Base-by-base conservation (phyloP, 2,888 invertebrate species). In the Scaptomyza flava region DNA sequence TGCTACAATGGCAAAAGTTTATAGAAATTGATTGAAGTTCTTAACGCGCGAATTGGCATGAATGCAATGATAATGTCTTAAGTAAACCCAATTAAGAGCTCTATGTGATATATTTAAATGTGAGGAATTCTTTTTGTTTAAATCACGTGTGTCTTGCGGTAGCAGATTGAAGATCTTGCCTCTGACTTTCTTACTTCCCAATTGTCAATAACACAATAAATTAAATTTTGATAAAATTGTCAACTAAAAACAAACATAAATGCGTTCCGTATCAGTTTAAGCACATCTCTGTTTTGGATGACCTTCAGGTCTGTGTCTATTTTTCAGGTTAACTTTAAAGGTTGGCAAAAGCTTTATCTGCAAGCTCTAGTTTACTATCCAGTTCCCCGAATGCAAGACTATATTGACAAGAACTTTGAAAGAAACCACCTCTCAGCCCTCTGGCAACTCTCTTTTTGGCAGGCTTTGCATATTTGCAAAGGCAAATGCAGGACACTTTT, bases 361-460 rank as follows among this genome's bases (percentile, higher is more conserved):
- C 51, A 34, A 30, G 65, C 48, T 66, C 59, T 41, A 62, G 63
- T 60, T 34, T 50, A 34, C 20, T 20, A n/a, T 59, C 34, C 46
- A 43, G 61, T 46, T 14, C 23, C 17, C n/a, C 43, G 8, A 33
- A 34, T 56, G 42, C 60, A 23, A 20, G 12, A 33, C n/a, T 52
- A 61, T 69, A 63, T 84, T 83, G 85, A 87, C 84, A 83, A 46
- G 72, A 71, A 63, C 81, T 81, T 63, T 54, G 58, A 78, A 68
- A 65, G 67, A 70, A 70, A 78, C 67, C 78, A 70, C 68, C 63
- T 50, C 54, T 54, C 79, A 68, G 64, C 63, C 61, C 65, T 65
- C 70, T 72, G 65, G 53, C 58, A 65, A 38, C 38, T 42, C 30
- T 38, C 17, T 41, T 41, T 17, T 9, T 9, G 47, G 64, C 27